Base-by-base conservation (phyloP, 2,888 invertebrate species). In the Drosophila leonis region DNA sequence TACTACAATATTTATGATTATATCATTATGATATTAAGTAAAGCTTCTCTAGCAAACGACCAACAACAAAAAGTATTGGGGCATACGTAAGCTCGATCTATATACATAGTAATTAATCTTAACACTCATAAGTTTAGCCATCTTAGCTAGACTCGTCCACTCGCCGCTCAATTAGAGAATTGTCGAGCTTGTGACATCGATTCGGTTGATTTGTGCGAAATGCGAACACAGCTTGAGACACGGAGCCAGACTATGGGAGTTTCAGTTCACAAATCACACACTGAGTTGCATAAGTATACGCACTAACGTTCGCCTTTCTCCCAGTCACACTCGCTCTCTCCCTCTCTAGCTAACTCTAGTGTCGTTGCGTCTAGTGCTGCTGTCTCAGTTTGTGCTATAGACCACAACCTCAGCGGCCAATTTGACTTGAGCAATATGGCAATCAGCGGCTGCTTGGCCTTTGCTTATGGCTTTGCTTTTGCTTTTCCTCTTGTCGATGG, bases 221-320 rank as follows among this genome's bases (percentile, higher is more conserved):
- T 49, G 49, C 29, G 57, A 76, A 69, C 76, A 67, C 80, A 81
- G 82, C 79, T 72, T 79, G 82, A 52, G 68, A 46, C 65, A 63
- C 59, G 18, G 42, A 52, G 41, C 9, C 39, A 41, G 37, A 49
- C 12, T 12, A 29, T 61, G 44, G 12, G 33, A 31, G 48, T 49
- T 57, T 42, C 33, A 33, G 56, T 33, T 24, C 44, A 39, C 59
- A 55, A 20, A 33, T 41, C 49, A 33, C 33, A 60, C 64, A 67
- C 35, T 69, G 63, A 6, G 57, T 71, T 68, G 57, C 62, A 69
- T 71, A 70, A 70, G 70, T 62, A 61, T 69, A 78, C 75, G 65
- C 71, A 83, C 83, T 70, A 69, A n/a, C 66, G 61, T 64, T 69
- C 59, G 78, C 82, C 82, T 86, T 83, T 85, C 86, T 85, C 83